These are phyloP conservation scores for Etheostoma nigrum DNA, from an alignment of 2,797 vertebrate genomes.

Conservation along the genomic window DNA sequence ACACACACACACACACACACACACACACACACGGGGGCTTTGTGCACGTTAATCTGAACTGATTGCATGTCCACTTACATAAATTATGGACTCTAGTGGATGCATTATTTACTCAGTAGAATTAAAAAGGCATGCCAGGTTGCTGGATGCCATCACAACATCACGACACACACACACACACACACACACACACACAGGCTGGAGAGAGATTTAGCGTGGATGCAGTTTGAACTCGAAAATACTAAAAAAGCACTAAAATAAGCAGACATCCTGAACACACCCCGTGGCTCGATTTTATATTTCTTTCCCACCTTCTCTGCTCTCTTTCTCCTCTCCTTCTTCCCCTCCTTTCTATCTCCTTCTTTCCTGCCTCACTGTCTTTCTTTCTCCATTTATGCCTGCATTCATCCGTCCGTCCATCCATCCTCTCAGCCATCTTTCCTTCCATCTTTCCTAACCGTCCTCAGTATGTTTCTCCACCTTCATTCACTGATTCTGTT, in stretches of 20 bases:
- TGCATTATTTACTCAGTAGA: slow-evolving; percentile 85
- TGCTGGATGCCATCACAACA: slow-evolving; percentile 70
- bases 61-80: slow-evolving; percentile 89
- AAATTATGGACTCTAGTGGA: slow-evolving; percentile 81
- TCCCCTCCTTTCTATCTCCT: neutral
- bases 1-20: slow-evolving; percentile 39
- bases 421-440: neutral
- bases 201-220: slow-evolving; percentile 16
- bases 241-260: slow-evolving; percentile 33
- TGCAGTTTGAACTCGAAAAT: slow-evolving; percentile 22
- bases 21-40: slow-evolving; percentile 49
- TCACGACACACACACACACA: slow-evolving; percentile 57
- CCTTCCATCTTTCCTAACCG: neutral
- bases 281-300: neutral
- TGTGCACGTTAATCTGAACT: slow-evolving; percentile 85
- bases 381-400: neutral
- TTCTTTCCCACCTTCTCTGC: neutral
- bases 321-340: neutral
- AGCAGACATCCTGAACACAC: slow-evolving; percentile 19
- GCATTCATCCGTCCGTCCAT: neutral
- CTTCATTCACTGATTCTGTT: slow-evolving; percentile 1
- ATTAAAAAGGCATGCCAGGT: slow-evolving; percentile 82
- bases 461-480: neutral
- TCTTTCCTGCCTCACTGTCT: neutral
- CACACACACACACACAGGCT: slow-evolving; percentile 43